Evolutionary conservation across 2,888 invertebrate genomes (phyloP).

Genomic region (Mythimna vitellina): DNA sequence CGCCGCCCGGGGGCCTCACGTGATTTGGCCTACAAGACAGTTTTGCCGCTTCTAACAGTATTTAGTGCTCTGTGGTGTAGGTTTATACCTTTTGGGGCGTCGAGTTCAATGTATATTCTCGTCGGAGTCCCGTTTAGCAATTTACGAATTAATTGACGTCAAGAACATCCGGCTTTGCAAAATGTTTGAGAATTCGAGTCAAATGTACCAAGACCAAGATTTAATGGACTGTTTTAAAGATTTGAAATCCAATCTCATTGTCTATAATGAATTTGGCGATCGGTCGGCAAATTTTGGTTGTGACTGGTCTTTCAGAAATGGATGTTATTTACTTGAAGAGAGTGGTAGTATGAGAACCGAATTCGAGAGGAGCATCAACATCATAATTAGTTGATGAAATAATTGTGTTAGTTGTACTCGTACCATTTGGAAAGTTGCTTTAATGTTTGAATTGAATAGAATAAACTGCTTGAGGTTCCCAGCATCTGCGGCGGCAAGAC

Average conservation of each 20-base stretch:
- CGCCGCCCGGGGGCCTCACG: too few relatives aligned
- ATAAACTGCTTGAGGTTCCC: too few relatives aligned
- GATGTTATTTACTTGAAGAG: too few relatives aligned
- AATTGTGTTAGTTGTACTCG: too few relatives aligned
- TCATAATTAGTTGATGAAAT: too few relatives aligned
- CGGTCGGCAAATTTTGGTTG: background rate
- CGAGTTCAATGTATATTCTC: slow-evolving; percentile 16
- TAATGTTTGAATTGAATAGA: too few relatives aligned
- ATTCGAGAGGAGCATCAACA: too few relatives aligned
- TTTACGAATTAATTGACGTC: slow-evolving; percentile 13
- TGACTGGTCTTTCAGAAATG: background rate
- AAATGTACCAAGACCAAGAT: background rate
- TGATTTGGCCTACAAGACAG: too few relatives aligned
- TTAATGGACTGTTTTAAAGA: background rate
- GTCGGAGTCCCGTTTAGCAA: slow-evolving; percentile 3
- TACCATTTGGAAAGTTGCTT: too few relatives aligned
- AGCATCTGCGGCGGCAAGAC: too few relatives aligned
- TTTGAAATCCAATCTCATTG: background rate
- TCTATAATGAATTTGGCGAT: background rate
- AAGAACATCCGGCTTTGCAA: background rate
- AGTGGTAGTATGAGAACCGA: too few relatives aligned
- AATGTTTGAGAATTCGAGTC: slow-evolving; percentile 3
- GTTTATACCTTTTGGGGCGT: slow-evolving; percentile 1
- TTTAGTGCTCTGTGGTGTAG: background rate
- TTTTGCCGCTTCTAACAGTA: background rate